phyloP scores from a whole-genome alignment of 2,888 invertebrate genomes.

The Melolontha melolontha region DNA sequence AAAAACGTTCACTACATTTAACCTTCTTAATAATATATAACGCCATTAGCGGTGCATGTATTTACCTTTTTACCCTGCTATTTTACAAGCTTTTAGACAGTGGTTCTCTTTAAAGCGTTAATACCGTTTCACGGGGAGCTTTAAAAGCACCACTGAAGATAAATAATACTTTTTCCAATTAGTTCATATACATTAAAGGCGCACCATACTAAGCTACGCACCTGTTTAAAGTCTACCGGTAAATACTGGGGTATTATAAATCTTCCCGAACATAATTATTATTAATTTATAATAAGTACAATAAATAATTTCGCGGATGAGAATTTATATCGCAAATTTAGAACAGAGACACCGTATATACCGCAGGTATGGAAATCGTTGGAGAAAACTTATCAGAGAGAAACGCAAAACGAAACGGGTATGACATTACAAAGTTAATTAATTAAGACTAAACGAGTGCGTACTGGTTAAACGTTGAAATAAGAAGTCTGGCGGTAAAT shows the following conservation, averaged over 20 bases:
- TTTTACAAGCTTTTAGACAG: constrained; percentile 15
- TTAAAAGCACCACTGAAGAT: constrained; percentile 2
- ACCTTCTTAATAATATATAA: constrained; percentile 15
- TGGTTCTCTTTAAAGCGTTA: constrained; percentile 3
- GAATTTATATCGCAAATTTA: constrained; percentile 10
- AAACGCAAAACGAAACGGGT: constrained; percentile 48
- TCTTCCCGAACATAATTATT: constrained; percentile 2
- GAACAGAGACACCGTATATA: neutral
- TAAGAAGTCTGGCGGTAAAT: constrained; percentile 54
- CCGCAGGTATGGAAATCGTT: constrained; percentile 37
- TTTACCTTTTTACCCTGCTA: constrained; percentile 17
- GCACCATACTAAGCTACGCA: neutral
- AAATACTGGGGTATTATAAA: neutral
- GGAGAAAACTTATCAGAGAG: constrained; percentile 40
- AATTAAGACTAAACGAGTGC: constrained; percentile 53
- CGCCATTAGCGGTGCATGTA: constrained; percentile 17
- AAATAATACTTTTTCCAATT: constrained; percentile 24
- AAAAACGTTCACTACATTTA: neutral
- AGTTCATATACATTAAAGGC: neutral
- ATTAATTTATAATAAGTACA: constrained; percentile 14
- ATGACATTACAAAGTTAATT: constrained; percentile 55
- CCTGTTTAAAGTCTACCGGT: no score
- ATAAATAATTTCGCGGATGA: constrained; percentile 8
- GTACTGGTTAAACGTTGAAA: constrained; percentile 48
- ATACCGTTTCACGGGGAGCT: neutral